phyloP scores from a whole-genome alignment of 1,140 invertebrate species.

The Drosophila rhopaloa region DNA sequence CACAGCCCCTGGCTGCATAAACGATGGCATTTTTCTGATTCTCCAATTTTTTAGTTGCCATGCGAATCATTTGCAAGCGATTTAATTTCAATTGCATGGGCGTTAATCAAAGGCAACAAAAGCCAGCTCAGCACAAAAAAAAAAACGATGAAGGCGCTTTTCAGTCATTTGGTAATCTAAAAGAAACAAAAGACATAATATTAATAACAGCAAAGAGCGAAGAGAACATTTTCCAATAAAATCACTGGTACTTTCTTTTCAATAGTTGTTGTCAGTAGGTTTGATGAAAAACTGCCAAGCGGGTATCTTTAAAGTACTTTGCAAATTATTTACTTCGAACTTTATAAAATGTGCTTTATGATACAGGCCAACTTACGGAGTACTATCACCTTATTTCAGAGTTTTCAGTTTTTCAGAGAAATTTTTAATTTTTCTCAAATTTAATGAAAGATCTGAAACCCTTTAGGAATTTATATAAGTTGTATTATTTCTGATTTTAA shows the following conservation, averaged over 20 bases:
- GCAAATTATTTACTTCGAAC: too few relatives aligned
- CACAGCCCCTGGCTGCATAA: conserved; percentile 47
- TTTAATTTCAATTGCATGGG: conserved; percentile 80
- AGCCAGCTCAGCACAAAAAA: conserved; percentile 19
- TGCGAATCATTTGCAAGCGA: conserved; percentile 76
- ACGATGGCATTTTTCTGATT: conserved; percentile 22
- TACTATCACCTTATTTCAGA: too few relatives aligned
- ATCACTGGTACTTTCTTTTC: background rate
- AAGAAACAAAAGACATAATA: conserved; percentile 4
- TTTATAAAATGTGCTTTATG: too few relatives aligned
- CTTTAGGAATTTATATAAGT: too few relatives aligned
- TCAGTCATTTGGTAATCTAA: conserved; percentile 7
- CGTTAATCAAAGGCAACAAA: conserved; percentile 73
- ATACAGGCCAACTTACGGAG: too few relatives aligned
- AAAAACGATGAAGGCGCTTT: conserved; percentile 2
- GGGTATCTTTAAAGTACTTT: background rate
- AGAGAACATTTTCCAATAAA: background rate
- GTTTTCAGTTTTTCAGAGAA: too few relatives aligned
- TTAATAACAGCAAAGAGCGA: conserved; percentile 1
- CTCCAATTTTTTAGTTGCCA: conserved; percentile 21
- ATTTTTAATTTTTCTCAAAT: too few relatives aligned
- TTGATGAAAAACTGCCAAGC: background rate
- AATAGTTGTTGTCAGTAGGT: background rate
- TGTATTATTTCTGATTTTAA: too few relatives aligned
- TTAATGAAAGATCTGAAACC: too few relatives aligned